Evolutionary conservation across 2,888 invertebrate genomes (phyloP).

Genomic region (Drosophila quasianomalipes): DNA sequence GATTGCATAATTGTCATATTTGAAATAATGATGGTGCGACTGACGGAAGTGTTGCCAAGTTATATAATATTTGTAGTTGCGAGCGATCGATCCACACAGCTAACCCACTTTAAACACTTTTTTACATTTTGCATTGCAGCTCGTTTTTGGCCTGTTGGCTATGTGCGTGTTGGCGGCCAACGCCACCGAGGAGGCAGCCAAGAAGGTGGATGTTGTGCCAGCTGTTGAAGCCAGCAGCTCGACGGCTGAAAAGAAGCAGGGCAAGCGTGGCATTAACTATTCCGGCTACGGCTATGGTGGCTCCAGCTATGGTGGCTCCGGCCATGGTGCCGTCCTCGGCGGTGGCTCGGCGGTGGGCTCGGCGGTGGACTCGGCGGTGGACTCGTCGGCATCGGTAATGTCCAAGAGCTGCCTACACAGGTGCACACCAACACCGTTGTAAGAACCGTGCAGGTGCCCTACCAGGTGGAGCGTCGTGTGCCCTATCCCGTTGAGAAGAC

Average conservation of each 20-base stretch:
- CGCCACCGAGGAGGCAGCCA: conserved; percentile 87
- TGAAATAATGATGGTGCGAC: conserved; percentile 59
- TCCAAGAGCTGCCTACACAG: conserved; percentile 85
- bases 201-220: conserved; percentile 83
- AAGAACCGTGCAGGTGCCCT: conserved; percentile 90
- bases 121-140: conserved; percentile 63
- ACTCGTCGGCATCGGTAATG: conserved; percentile 57
- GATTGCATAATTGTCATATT: conserved; percentile 71
- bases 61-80: conserved; percentile 41
- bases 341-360: conserved; percentile 58
- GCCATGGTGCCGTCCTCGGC: conserved; percentile 80
- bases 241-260: conserved; percentile 89
- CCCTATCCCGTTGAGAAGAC: conserved; percentile 93
- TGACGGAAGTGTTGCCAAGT: conserved; percentile 56
- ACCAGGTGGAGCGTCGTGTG: conserved; percentile 89
- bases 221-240: conserved; percentile 85
- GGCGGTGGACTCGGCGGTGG: conserved; percentile 77
- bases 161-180: conserved; percentile 87
- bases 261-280: conserved; percentile 90
- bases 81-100: conserved; percentile 24
- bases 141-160: conserved; percentile 86
- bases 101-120: conserved; percentile 50
- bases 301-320: conserved; percentile 84
- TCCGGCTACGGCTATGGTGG: conserved; percentile 88
- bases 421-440: conserved; percentile 89